Evolutionary conservation across 1,140 invertebrate genomes (phyloP), one percentile per base, ranked within the genome.

Genomic region (Trichoplusia ni): DNA sequence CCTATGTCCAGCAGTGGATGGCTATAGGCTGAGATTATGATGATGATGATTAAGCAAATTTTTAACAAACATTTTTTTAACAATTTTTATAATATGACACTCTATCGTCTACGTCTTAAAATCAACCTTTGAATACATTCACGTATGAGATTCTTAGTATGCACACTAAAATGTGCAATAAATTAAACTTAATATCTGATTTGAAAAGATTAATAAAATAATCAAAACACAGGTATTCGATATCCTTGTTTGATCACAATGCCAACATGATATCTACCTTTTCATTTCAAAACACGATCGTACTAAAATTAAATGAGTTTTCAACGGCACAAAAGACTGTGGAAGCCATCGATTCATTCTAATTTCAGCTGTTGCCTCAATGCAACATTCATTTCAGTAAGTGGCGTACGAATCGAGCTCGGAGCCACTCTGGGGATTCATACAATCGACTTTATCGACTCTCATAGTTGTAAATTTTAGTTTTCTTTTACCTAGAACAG

Each of bases 381-480:
- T 60, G 46, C 46, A 46, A 58, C 61, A 69, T 59, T 60, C 58
- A 64, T 69, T 69, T 33, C 38, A n/a, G 54, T 60, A 64, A 69
- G 67, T 69, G 67, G 47, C 54, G 44, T 35, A 37, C 37, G 35
- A 29, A 59, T 37, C 37, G 46, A 27, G 44, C 46, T 9, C 19
- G 7, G 35, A 49, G 21, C 47, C 38, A 25, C 62, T 64, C 46
- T 1, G n/a, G 67, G 67, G 47, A 69, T 69, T 64, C 67, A 54
- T 58, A 69, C 60, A 59, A 68, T 64, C 47, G 61, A 64, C 33
- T 67, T 62, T 67, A 67, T 62, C 14, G 59, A 42, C 31, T 53
- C 11, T 53, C 46, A 53, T 53, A 67, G 61, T 60, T 64, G 37
- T 69, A 69, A 69, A 69, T 69, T 60, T 35, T 37, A 64, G 33